Evolutionary conservation across 1,140 invertebrate genomes (phyloP).

Genomic region (Trachymyrmex septentrionalis): DNA sequence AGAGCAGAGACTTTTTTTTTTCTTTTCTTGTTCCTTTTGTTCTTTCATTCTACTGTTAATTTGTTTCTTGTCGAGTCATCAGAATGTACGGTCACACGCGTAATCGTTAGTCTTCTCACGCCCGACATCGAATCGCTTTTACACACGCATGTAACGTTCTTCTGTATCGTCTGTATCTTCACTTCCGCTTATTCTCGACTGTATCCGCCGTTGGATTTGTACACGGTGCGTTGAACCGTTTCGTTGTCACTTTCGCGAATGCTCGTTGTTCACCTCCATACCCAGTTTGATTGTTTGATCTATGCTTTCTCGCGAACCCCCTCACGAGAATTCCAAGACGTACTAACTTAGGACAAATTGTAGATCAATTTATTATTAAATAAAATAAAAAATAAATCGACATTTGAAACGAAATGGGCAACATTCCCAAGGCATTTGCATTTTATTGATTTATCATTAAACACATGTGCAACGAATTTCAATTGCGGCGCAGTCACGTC

Average conservation of each 20-base stretch:
- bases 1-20: not conserved
- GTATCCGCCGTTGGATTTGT: slow-evolving; percentile 58
- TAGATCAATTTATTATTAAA: slow-evolving; percentile 87
- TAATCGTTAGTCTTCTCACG: slow-evolving; percentile 57
- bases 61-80: slow-evolving; percentile 54
- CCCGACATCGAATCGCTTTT: slow-evolving; percentile 62
- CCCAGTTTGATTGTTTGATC: slow-evolving; percentile 72
- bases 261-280: slow-evolving; percentile 70
- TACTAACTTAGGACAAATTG: slow-evolving; percentile 86
- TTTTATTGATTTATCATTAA: slow-evolving; percentile 55
- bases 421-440: slow-evolving; percentile 27
- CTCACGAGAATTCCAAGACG: slow-evolving; percentile 83
- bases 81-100: slow-evolving; percentile 46
- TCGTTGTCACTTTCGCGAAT: slow-evolving; percentile 61
- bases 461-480: not conserved
- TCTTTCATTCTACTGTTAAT: not conserved
- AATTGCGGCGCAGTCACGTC: not conserved
- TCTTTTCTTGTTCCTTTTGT: not conserved
- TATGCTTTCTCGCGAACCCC: slow-evolving; percentile 81
- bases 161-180: slow-evolving; percentile 66
- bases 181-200: slow-evolving; percentile 64
- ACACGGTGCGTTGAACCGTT: slow-evolving; percentile 62
- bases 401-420: slow-evolving; percentile 82
- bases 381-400: slow-evolving; percentile 85
- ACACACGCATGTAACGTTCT: slow-evolving; percentile 55